phyloP scores from a whole-genome alignment of 2,113 vertebrate species.

The Xenotilapia longispinis region DNA sequence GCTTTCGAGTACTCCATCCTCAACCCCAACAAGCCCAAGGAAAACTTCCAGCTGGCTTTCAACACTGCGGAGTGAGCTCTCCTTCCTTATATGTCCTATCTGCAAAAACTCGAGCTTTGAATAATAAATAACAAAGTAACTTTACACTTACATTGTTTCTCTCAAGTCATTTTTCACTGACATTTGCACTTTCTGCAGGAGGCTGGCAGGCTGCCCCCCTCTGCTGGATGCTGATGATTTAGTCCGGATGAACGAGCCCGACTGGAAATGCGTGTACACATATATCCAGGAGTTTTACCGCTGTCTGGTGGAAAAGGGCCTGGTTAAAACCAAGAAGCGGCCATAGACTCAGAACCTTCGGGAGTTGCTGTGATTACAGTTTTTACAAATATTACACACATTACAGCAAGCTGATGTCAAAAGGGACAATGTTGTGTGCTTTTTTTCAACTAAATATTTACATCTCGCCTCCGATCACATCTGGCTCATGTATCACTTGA shows the following conservation, averaged over 20 bases:
- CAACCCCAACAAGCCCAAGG: constrained; percentile 83
- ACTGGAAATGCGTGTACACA: constrained; percentile 99
- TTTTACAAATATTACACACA: background rate
- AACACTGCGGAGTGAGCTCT: constrained; percentile 87
- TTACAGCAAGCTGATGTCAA: background rate
- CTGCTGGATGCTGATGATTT: constrained; percentile 96
- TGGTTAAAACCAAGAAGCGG: constrained; percentile 97
- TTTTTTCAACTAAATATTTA: background rate
- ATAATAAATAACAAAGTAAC: background rate
- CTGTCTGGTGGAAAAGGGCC: constrained; percentile 95
- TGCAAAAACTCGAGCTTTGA: background rate
- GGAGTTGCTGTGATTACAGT: background rate
- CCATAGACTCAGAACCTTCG: constrained; percentile 40
- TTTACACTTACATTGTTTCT: background rate
- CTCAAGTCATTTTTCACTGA: background rate
- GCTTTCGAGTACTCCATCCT: constrained; percentile 92
- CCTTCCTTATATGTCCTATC: constrained; percentile 3
- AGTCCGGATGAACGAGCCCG: constrained; percentile 92
- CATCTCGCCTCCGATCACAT: background rate
- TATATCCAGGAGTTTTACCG: constrained; percentile 99
- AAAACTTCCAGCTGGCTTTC: constrained; percentile 95
- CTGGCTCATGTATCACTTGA: background rate
- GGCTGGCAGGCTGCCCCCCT: constrained; percentile 88
- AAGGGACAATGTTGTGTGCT: background rate
- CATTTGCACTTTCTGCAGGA: constrained; percentile 72